phyloP scores from a whole-genome alignment of 2,797 vertebrate genomes.

The Danio choprae region DNA sequence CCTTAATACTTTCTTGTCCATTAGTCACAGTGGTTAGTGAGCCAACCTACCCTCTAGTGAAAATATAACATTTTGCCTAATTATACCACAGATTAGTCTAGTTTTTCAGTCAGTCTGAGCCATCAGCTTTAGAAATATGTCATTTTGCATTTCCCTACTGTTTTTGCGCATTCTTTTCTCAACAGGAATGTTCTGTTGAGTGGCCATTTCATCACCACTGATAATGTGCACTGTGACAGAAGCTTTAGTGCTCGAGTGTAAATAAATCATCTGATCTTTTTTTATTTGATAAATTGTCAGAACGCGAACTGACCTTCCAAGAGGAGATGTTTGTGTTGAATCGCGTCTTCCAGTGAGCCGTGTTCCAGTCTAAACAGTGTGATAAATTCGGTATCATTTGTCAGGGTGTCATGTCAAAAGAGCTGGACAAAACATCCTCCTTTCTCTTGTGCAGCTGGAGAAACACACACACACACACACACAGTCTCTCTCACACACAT shows the following conservation, averaged over 20 bases:
- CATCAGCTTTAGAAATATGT: conserved; percentile 4
- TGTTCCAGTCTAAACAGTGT: conserved; percentile 32
- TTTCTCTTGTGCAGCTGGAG: conserved; percentile 30
- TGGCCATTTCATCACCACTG: conserved; percentile 3
- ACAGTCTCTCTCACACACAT: conserved; percentile 18
- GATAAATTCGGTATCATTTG: conserved; percentile 23
- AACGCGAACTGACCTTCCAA: neutral
- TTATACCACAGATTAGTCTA: neutral
- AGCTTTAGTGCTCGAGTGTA: neutral
- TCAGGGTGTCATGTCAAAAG: conserved; percentile 31
- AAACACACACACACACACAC: conserved; percentile 27
- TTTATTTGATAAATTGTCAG: conserved; percentile 20
- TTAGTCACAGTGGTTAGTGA: neutral
- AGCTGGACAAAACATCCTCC: conserved; percentile 41
- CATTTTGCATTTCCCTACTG: neutral
- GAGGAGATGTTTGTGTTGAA: conserved; percentile 21
- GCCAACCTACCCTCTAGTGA: neutral
- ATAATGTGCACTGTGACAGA: neutral
- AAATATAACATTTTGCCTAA: neutral
- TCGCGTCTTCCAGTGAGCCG: conserved; percentile 7
- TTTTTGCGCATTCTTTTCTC: conserved; percentile 1
- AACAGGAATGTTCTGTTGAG: neutral
- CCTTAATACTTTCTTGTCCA: neutral
- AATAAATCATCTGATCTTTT: conserved; percentile 12
- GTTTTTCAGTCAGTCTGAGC: neutral